Conservation (phyloP, 2,113 vertebrate genomes). For the Cnemophilus loriae region DNA sequence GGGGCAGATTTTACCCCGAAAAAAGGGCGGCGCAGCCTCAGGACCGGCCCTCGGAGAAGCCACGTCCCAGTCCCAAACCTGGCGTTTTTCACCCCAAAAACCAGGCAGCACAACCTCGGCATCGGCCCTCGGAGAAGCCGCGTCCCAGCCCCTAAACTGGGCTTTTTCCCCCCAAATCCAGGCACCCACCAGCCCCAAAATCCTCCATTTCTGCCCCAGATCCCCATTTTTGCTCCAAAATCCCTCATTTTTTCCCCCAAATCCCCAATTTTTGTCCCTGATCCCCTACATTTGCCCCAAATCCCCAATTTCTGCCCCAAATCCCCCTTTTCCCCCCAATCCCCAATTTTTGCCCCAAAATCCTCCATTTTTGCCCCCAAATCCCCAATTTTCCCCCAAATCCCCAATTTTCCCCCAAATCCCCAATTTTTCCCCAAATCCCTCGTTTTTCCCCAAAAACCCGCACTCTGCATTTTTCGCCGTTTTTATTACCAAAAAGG, state of each 20-base stretch:
- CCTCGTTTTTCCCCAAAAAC: neutral
- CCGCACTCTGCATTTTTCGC: neutral
- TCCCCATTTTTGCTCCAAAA: neutral
- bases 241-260: neutral
- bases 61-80: neutral
- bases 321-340: neutral
- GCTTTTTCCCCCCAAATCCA: neutral
- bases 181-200: neutral
- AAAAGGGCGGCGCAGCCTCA: too few relatives aligned
- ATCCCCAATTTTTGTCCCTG: neutral
- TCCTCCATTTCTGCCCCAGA: neutral
- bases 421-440: neutral
- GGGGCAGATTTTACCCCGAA: neutral
- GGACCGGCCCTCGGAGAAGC: accelerated
- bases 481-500: neutral
- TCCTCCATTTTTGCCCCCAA: neutral
- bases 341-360: neutral
- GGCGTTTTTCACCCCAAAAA: neutral
- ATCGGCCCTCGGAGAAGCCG: neutral
- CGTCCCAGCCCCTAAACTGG: accelerated
- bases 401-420: neutral
- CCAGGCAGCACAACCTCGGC: neutral
- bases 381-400: neutral
- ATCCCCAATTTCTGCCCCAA: neutral
- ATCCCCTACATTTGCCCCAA: too few relatives aligned